These are phyloP conservation scores for Gopherus evgoodei DNA, from an alignment of 2,113 vertebrate species.

Conservation along the genomic window DNA sequence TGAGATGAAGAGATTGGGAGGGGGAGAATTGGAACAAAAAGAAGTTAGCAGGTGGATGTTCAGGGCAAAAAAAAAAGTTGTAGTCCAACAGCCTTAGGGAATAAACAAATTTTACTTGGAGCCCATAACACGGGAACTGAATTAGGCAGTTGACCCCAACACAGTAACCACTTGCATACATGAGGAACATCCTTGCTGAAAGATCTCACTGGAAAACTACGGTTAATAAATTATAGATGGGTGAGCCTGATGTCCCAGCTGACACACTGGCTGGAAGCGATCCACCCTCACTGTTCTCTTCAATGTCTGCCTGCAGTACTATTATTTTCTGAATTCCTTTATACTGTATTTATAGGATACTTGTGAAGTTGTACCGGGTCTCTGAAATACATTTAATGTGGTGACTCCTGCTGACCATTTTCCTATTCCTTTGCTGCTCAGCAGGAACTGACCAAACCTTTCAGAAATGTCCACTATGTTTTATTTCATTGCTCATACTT, in stretches of 20 bases:
- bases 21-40: background rate
- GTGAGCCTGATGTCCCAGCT: rapidly evolving
- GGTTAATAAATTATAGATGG: background rate
- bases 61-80: background rate
- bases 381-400: background rate
- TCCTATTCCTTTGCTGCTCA: background rate
- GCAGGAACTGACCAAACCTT: background rate
- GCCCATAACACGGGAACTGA: background rate
- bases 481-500: background rate
- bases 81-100: background rate
- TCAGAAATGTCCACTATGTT: background rate
- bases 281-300: background rate
- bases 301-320: background rate
- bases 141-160: rapidly evolving
- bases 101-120: background rate
- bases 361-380: background rate
- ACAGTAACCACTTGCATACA: rapidly evolving
- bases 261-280: background rate
- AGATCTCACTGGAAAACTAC: background rate
- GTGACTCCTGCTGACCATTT: background rate
- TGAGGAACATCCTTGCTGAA: background rate
- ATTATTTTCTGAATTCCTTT: background rate
- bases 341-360: background rate
- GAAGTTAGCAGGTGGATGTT: rapidly evolving
- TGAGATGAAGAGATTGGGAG: background rate